phyloP scores from a whole-genome alignment of 2,797 vertebrate species.

The Lutjanus argentimaculatus region DNA sequence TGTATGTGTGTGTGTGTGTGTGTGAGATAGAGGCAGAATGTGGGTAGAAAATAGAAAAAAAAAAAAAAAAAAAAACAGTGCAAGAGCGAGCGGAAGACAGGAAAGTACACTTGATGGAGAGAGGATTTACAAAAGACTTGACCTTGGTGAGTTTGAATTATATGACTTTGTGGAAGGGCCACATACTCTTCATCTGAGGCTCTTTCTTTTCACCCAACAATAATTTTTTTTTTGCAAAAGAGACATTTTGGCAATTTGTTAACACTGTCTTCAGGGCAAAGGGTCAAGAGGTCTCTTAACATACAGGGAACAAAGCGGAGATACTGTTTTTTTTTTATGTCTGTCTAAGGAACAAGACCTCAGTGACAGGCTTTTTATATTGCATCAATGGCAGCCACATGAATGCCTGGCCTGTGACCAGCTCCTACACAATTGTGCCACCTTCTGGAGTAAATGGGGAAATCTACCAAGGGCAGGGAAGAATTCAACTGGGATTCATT shows the following conservation, averaged over 20 bases:
- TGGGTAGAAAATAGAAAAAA: conserved; percentile 19
- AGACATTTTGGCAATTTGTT: conserved; percentile 59
- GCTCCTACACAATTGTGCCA: conserved; percentile 85
- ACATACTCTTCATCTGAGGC: conserved; percentile 43
- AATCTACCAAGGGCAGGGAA: conserved; percentile 31
- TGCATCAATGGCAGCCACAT: conserved; percentile 32
- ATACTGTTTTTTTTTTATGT: conserved; percentile 38
- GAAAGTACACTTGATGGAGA: conserved; percentile 60
- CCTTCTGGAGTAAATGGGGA: conserved; percentile 81
- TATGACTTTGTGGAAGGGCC: conserved; percentile 47
- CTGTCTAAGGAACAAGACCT: conserved; percentile 53
- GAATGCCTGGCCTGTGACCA: conserved; percentile 57
- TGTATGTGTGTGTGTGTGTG: not conserved
- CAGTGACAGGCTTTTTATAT: conserved; percentile 35
- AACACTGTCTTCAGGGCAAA: conserved; percentile 43
- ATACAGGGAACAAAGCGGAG: conserved; percentile 57
- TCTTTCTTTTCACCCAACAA: conserved; percentile 28
- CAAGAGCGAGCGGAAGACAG: conserved; percentile 18
- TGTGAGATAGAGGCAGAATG: conserved; percentile 19
- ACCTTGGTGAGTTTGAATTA: conserved; percentile 71
- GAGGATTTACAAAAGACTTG: conserved; percentile 67
- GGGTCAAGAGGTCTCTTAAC: conserved; percentile 68
- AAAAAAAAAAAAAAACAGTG: conserved; percentile 13
- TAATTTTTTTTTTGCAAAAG: conserved; percentile 27
- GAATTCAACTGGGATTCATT: not conserved